Evolutionary conservation across 2,113 vertebrate genomes (phyloP).

Genomic region (Tiliqua scincoides): DNA sequence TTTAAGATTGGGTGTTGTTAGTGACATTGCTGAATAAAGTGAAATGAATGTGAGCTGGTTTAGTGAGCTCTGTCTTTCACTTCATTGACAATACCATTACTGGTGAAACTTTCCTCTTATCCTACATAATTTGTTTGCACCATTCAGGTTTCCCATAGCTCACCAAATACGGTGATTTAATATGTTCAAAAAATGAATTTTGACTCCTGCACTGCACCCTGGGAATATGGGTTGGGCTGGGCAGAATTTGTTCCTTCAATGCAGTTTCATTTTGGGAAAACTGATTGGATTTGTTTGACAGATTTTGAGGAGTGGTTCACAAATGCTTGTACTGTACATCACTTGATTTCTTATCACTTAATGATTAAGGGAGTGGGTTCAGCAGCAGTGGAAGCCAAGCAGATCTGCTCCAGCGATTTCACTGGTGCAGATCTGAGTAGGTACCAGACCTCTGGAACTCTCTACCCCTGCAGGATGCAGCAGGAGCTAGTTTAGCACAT

Average conservation of each 20-base stretch:
- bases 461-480: too few species aligned
- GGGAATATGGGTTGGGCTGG: neutral
- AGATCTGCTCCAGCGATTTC: too few species aligned
- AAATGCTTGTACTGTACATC: too few species aligned
- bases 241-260: neutral
- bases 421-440: too few species aligned
- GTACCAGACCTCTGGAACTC: too few species aligned
- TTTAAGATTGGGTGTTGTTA: neutral
- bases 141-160: neutral
- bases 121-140: neutral
- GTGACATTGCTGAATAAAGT: neutral
- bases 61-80: neutral
- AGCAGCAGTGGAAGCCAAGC: too few species aligned
- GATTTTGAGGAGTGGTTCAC: neutral
- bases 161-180: neutral
- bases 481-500: too few species aligned
- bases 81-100: neutral
- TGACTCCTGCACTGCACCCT: neutral
- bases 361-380: too few species aligned
- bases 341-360: too few species aligned
- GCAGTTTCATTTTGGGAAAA: neutral
- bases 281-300: neutral
- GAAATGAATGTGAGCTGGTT: neutral
- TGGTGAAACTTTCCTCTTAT: neutral
- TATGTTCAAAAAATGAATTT: neutral